phyloP scores from a whole-genome alignment of 2,888 invertebrate genomes.

The Sinodicranocentrus sp. region DNA sequence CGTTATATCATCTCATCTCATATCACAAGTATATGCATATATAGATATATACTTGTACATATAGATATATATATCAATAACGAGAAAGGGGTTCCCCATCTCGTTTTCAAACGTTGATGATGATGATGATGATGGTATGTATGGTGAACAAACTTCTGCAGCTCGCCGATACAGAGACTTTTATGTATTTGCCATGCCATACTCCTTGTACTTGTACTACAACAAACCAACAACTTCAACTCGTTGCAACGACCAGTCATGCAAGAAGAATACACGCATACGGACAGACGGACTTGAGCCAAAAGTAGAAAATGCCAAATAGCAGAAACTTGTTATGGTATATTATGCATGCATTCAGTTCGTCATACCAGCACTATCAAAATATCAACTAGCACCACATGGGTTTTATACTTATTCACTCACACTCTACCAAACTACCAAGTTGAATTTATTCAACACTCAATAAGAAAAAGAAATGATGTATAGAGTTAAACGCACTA shows the following conservation, averaged over 20 bases:
- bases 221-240: conserved; percentile 8
- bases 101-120: conserved; percentile 11
- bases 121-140: conserved; percentile 21
- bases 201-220: neutral
- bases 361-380: conserved; percentile 2
- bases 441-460: too few species aligned
- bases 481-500: neutral
- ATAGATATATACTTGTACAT: neutral
- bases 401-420: neutral
- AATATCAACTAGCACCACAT: neutral
- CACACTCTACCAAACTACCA: too few species aligned
- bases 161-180: conserved; percentile 4
- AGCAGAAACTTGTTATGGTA: neutral
- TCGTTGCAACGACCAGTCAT: conserved; percentile 35
- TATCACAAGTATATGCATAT: neutral
- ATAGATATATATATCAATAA: neutral
- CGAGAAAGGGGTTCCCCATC: conserved; percentile 36
- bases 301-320: conserved; percentile 1
- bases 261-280: conserved; percentile 24
- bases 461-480: neutral
- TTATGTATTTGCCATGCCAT: conserved; percentile 19
- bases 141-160: conserved; percentile 13
- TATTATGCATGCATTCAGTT: neutral
- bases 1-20: neutral
- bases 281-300: neutral